Evolutionary conservation across 2,888 invertebrate genomes (phyloP), one percentile per base, ranked within the genome.

Genomic region (Agrotis puta): DNA sequence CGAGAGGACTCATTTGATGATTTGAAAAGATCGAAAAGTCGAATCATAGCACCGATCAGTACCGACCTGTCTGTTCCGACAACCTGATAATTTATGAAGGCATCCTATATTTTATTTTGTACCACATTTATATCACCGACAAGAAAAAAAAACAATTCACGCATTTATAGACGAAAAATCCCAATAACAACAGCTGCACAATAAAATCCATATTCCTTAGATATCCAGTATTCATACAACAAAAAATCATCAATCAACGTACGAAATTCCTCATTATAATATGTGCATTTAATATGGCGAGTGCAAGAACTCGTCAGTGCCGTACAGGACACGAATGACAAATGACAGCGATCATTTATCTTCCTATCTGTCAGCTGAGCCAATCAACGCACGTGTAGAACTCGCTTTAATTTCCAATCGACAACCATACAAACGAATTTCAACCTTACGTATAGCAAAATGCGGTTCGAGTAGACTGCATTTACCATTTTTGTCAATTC

Each of bases 281-380:
- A 39, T 11, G 89, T 93, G 91, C 92, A 93, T 95, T 94, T 93
- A 94, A 94, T 92, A 93, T 93, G 92, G 91, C 89, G 90, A 92
- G 88, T 92, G 91, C 93, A 91, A 89, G 90, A 91, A 87, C 90
- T 91, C 91, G 88, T 90, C 91, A 89, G 68, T 61, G 58, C 53
- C 82, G 75, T 77, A 70, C 80, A 87, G 91, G 91, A 92, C 90
- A 89, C 91, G 88, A 92, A 93, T 94, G 95, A 95, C 94, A 94
- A 95, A 95, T 94, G 95, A 94, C 93, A 89, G 83, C 87, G 91
- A 93, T 93, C 94, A 89, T 95, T 93, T 93, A 95, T 95, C 95
- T 95, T 95, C 94, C 92, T 94, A 94, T 93, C 94, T 95, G 95
- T 95, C 95, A 95, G 88, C 90, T 80, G 83, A 92, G 92, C 94